Evolutionary conservation across 2,888 invertebrate genomes (phyloP).

Genomic region (Acanthosepion pharaonis): DNA sequence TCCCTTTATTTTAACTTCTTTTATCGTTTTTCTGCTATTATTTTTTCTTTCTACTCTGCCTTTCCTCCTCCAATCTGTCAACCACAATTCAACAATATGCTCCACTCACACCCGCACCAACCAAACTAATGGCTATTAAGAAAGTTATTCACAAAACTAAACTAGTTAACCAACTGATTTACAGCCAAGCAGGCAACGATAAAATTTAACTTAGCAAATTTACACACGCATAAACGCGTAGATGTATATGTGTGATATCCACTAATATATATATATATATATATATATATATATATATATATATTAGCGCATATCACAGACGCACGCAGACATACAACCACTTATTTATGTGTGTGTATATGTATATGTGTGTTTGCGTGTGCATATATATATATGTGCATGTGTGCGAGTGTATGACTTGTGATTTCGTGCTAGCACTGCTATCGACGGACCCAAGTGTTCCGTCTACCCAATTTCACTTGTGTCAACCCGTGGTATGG

Average conservation of each 20-base stretch:
- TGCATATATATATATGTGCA: not conserved
- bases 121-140: not conserved
- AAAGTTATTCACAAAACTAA: not conserved
- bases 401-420: not conserved
- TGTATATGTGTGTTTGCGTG: not conserved
- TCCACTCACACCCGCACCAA: not conserved
- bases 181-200: not conserved
- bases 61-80: not conserved
- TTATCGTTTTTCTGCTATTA: fast-evolving
- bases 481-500: too few relatives aligned
- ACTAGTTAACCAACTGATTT: not conserved
- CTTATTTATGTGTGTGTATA: not conserved
- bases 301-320: too few relatives aligned
- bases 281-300: too few relatives aligned
- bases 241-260: too few relatives aligned
- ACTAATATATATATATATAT: too few relatives aligned
- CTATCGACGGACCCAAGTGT: too few relatives aligned
- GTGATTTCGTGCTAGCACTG: too few relatives aligned
- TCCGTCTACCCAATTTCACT: too few relatives aligned
- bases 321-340: not conserved
- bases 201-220: not conserved
- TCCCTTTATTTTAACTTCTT: not conserved
- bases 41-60: not conserved
- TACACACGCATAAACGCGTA: not conserved
- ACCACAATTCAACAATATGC: not conserved